Conservation (phyloP, 2,888 invertebrate species). For the Marasmarcha lunaedactyla region DNA sequence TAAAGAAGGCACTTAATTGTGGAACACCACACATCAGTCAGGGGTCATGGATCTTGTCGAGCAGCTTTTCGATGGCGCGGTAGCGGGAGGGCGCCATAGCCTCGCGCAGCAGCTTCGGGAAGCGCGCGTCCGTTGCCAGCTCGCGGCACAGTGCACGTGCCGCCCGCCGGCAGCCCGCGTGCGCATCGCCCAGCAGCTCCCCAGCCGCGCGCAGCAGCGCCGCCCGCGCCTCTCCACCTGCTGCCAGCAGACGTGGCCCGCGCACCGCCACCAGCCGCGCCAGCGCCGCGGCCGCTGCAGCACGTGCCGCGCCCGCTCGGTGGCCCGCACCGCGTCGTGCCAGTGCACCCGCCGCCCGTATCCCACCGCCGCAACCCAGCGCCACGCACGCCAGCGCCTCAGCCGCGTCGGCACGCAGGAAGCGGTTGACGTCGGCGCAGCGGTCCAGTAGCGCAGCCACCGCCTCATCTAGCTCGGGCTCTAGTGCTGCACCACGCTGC, state of each 20-base stretch:
- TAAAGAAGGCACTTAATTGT: too few species aligned
- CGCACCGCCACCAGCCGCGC: slow-evolving; percentile 78
- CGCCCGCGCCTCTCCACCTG: slow-evolving; percentile 83
- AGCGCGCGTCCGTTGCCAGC: slow-evolving; percentile 79
- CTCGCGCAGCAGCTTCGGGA: slow-evolving; percentile 81
- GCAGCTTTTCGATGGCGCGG: slow-evolving; percentile 85
- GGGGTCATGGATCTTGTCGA: too few species aligned
- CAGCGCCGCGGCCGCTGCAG: slow-evolving; percentile 84
- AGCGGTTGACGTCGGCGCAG: slow-evolving; percentile 93
- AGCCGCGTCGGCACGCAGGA: slow-evolving; percentile 90
- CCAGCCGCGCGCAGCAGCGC: slow-evolving; percentile 84
- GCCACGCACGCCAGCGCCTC: slow-evolving; percentile 86
- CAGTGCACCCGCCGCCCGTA: slow-evolving; percentile 75
- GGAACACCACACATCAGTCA: too few species aligned
- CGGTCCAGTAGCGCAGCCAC: slow-evolving; percentile 85
- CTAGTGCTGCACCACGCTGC: slow-evolving; percentile 66
- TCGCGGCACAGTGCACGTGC: slow-evolving; percentile 82
- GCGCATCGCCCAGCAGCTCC: slow-evolving; percentile 87
- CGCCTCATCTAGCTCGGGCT: slow-evolving; percentile 88
- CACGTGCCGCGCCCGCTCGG: slow-evolving; percentile 89
- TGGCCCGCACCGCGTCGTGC: slow-evolving; percentile 80
- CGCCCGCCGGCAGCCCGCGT: slow-evolving; percentile 84
- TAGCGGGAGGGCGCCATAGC: slow-evolving; percentile 83
- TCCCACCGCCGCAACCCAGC: slow-evolving; percentile 77
- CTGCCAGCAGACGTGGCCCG: slow-evolving; percentile 79